phyloP scores from a whole-genome alignment of 2,113 vertebrate genomes.

The Muscicapa adusta region DNA sequence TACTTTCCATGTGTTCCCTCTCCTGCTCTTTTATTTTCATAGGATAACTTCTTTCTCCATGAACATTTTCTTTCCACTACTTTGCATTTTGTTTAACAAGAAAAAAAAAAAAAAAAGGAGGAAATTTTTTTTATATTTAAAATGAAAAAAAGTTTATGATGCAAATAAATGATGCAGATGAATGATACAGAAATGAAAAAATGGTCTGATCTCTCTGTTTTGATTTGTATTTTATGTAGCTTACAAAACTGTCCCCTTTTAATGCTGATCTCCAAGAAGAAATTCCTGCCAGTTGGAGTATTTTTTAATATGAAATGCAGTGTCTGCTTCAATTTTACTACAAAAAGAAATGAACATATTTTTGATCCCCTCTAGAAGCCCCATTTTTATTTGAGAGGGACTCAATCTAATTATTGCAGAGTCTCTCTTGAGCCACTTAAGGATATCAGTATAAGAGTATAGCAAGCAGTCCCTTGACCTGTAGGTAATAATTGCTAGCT shows the following conservation, averaged over 20 bases:
- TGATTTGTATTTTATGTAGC: background rate
- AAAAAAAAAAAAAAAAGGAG: background rate
- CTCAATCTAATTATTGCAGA: background rate
- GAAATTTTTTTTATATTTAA: background rate
- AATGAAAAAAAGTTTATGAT: background rate
- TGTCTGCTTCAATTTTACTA: background rate
- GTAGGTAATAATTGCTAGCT: background rate
- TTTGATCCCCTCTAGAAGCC: background rate
- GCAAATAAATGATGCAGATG: background rate
- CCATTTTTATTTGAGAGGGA: background rate
- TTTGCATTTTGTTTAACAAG: background rate
- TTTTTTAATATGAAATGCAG: background rate
- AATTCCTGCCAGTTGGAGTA: background rate
- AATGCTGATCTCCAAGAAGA: background rate
- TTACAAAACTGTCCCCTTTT: background rate
- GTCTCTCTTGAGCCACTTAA: background rate
- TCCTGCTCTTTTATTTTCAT: background rate
- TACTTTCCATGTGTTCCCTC: background rate
- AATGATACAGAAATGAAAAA: background rate
- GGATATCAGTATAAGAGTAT: background rate
- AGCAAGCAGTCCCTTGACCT: background rate
- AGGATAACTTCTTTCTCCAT: background rate
- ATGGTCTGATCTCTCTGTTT: background rate
- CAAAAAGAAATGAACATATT: rapidly evolving
- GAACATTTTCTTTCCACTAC: background rate